A percentile compares a stretch with the other conserved stretches of the same genome.
These are phyloP conservation scores for Ptychodera flava DNA, from an alignment of 35 echinoderm and acorn worm genomes.

Conservation along the genomic window DNA sequence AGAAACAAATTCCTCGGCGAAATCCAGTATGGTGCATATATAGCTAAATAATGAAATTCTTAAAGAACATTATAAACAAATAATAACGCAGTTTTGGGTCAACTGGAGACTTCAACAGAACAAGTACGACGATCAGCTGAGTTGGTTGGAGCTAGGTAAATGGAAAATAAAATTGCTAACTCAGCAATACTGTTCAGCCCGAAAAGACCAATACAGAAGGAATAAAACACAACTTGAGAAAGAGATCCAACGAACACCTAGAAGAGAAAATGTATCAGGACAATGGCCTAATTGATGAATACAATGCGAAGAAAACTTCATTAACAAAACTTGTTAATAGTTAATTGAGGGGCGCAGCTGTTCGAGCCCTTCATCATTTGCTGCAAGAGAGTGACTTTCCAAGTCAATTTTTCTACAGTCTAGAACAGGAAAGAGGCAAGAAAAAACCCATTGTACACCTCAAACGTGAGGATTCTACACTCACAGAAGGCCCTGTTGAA, in stretches of 20 bases:
- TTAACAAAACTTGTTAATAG: slow-evolving; percentile 9
- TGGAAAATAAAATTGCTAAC: slow-evolving; percentile 22
- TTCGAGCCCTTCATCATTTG: slow-evolving; percentile 12
- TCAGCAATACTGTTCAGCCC: neutral
- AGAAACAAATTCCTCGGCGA: too few relatives aligned
- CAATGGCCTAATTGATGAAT: neutral
- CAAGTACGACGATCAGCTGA: neutral
- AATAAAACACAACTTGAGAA: neutral
- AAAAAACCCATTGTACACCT: slow-evolving; percentile 12
- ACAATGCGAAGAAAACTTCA: slow-evolving; percentile 2
- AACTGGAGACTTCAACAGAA: slow-evolving; percentile 10
- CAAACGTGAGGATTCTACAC: neutral
- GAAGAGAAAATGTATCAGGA: neutral
- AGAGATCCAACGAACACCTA: neutral
- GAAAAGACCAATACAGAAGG: neutral
- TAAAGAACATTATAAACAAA: slow-evolving; percentile 10
- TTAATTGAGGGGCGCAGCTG: slow-evolving; percentile 3
- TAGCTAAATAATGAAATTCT: slow-evolving; percentile 21
- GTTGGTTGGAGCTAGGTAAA: slow-evolving; percentile 41
- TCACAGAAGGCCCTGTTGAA: slow-evolving; percentile 17
- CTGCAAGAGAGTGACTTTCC: slow-evolving; percentile 7
- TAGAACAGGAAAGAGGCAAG: slow-evolving; percentile 11
- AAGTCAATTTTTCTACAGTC: slow-evolving; percentile 10
- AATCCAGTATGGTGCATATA: too few relatives aligned
- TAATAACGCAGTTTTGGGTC: slow-evolving; percentile 12